Evolutionary conservation across 1,140 invertebrate species (phyloP).

Genomic region (Sycophila sp.): DNA sequence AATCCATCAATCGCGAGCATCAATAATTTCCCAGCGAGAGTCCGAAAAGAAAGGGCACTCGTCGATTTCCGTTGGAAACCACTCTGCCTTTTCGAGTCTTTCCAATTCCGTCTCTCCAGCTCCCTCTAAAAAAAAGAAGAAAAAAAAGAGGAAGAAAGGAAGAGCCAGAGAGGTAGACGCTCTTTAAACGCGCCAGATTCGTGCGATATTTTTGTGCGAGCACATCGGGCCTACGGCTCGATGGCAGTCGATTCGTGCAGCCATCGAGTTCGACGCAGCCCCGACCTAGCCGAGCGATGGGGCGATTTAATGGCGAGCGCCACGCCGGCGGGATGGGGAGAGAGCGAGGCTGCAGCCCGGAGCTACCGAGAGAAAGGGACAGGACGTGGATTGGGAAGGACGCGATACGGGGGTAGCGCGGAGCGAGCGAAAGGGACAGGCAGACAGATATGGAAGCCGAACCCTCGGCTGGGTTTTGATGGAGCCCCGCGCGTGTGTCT

Average conservation of each 20-base stretch:
- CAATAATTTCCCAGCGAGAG: too few relatives aligned
- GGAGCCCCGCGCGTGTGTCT: constrained; percentile 40
- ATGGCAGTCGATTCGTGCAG: constrained; percentile 41
- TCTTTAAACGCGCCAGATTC: neutral
- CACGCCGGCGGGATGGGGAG: constrained; percentile 25
- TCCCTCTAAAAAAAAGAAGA: too few relatives aligned
- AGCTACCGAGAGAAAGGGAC: constrained; percentile 11
- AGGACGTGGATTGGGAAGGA: neutral
- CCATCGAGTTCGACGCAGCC: constrained; percentile 39
- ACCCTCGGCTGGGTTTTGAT: constrained; percentile 57
- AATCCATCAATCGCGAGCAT: too few relatives aligned
- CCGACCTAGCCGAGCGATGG: constrained; percentile 36
- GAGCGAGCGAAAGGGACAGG: neutral
- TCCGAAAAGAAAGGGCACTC: too few relatives aligned
- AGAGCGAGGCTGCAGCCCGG: constrained; percentile 16
- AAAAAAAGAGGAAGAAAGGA: neutral
- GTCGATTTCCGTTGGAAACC: too few relatives aligned
- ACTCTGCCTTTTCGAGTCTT: too few relatives aligned
- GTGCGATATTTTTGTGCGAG: neutral
- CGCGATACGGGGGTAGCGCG: constrained; percentile 11
- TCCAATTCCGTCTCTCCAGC: too few relatives aligned
- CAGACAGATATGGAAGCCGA: neutral
- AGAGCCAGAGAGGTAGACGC: neutral
- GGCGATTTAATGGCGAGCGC: constrained; percentile 40
- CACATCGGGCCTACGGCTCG: neutral